phyloP scores from a whole-genome alignment of 2,797 vertebrate genomes.

The Selene dorsalis region DNA sequence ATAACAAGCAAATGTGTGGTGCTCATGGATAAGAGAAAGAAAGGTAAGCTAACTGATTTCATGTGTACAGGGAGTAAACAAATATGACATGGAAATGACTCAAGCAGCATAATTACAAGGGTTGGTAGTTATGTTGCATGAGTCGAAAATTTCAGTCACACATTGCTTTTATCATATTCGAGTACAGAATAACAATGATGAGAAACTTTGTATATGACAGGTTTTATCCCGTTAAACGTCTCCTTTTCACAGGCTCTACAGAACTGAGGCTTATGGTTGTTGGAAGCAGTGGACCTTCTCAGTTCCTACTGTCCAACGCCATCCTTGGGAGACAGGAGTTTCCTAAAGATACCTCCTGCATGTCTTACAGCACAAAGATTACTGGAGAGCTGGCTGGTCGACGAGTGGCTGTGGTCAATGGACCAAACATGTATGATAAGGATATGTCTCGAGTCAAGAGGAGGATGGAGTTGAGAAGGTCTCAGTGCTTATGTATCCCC shows the following conservation, averaged over 20 bases:
- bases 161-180: neutral
- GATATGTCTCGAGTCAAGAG: constrained; percentile 77
- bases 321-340: constrained; percentile 81
- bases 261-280: constrained; percentile 82
- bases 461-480: constrained; percentile 80
- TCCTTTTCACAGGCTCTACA: constrained; percentile 59
- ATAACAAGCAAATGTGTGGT: neutral
- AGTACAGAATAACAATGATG: too few relatives aligned
- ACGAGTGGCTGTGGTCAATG: constrained; percentile 78
- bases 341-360: constrained; percentile 62
- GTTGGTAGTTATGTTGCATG: too few relatives aligned
- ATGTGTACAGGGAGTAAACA: neutral
- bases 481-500: constrained; percentile 79
- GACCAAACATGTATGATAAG: constrained; percentile 81
- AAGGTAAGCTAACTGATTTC: constrained; percentile 64
- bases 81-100: neutral
- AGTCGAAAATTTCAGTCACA: too few relatives aligned
- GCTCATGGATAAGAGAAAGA: constrained; percentile 74
- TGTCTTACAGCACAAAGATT: constrained; percentile 75
- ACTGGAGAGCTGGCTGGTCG: constrained; percentile 75
- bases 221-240: neutral
- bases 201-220: neutral
- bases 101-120: neutral
- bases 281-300: constrained; percentile 79
- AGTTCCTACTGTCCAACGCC: constrained; percentile 80